Conservation (phyloP, 2,113 vertebrate genomes). For the Leptocoma aspasia region DNA sequence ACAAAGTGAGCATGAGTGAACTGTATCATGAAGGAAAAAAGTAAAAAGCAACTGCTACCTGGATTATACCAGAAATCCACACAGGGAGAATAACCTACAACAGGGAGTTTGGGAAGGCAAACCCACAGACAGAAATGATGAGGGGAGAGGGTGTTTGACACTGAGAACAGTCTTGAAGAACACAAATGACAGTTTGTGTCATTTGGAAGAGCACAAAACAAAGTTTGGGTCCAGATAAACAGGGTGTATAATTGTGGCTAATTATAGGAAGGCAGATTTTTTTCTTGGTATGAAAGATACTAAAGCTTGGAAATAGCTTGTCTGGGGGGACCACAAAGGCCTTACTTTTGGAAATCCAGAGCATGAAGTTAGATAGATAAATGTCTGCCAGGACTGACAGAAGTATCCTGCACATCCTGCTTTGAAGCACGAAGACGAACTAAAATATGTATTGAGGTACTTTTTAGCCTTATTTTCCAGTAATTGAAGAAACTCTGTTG, state of each 20-base stretch:
- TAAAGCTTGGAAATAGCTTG: not conserved
- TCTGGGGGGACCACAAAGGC: not conserved
- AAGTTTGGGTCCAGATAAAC: not conserved
- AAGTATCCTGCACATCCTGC: not conserved
- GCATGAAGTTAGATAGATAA: not conserved
- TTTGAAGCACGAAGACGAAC: not conserved
- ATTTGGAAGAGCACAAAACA: not conserved
- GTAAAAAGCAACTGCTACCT: not conserved
- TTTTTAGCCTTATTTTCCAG: not conserved
- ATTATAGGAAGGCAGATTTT: not conserved
- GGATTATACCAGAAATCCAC: not conserved
- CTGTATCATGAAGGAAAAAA: not conserved
- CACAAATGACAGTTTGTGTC: not conserved
- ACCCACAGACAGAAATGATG: not conserved
- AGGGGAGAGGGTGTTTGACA: not conserved
- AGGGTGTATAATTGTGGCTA: not conserved
- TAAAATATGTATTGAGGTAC: not conserved
- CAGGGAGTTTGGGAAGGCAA: not conserved
- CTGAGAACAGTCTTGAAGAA: not conserved
- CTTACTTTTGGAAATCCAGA: not conserved
- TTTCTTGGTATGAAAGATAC: not conserved
- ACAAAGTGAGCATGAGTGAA: not conserved
- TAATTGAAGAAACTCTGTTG: not conserved
- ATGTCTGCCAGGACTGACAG: not conserved
- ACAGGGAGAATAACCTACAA: rapidly evolving